Conservation (phyloP, 2,888 invertebrate species). For the Rhaphigaster nebulosa region DNA sequence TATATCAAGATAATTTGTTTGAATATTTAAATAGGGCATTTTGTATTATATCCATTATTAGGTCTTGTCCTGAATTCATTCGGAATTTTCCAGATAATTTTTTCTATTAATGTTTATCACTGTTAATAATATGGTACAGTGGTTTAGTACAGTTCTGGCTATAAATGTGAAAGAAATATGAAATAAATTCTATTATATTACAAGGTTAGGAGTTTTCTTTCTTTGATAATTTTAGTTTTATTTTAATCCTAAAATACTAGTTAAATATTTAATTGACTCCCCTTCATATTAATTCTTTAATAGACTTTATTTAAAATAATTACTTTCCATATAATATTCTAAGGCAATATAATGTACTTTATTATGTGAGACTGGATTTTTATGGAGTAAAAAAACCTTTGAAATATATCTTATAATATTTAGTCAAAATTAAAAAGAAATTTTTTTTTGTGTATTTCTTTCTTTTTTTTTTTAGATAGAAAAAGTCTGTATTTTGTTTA, state of each 20-base stretch:
- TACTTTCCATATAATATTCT: not conserved
- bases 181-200: not conserved
- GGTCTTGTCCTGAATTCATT: not conserved
- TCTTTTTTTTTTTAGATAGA: too few species aligned
- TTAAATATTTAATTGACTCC: not conserved
- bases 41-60: not conserved
- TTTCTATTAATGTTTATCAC: not conserved
- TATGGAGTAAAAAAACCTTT: not conserved
- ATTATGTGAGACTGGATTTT: not conserved
- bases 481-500: too few species aligned
- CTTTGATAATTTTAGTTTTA: not conserved
- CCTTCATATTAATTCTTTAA: too few species aligned
- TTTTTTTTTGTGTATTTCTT: too few species aligned
- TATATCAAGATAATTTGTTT: not conserved
- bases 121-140: not conserved
- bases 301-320: not conserved
- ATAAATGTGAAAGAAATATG: not conserved
- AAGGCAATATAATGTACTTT: not conserved
- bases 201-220: not conserved
- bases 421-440: not conserved
- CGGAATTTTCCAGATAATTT: not conserved
- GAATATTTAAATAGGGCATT: not conserved
- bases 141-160: not conserved
- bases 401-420: not conserved
- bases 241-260: not conserved